These are phyloP conservation scores for Limnothrissa miodon DNA, from an alignment of 2,113 vertebrate genomes.

Conservation along the genomic window DNA sequence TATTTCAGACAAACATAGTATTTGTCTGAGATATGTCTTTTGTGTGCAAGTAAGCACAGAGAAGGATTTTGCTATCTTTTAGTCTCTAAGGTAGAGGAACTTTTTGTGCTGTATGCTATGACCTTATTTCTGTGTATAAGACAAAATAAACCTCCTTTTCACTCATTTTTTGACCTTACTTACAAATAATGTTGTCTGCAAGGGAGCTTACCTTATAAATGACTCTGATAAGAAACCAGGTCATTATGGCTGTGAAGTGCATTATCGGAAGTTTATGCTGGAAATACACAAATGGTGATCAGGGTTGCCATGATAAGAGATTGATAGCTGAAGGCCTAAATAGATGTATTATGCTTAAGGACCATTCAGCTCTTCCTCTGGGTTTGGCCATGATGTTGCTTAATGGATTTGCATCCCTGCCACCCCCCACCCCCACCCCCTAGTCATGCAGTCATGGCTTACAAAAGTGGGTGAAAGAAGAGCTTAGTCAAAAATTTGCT, in stretches of 20 bases:
- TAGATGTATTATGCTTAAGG: not conserved
- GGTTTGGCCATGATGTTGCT: not conserved
- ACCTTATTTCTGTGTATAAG: not conserved
- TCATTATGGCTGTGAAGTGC: not conserved
- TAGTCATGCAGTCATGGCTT: not conserved
- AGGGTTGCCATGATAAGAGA: not conserved
- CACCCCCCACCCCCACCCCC: not conserved
- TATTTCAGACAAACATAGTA: not conserved
- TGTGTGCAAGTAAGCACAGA: not conserved
- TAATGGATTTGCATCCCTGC: not conserved
- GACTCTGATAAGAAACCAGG: not conserved
- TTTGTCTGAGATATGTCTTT: not conserved
- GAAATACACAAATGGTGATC: not conserved
- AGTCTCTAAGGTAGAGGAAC: not conserved
- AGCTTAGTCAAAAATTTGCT: not conserved
- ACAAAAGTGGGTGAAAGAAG: not conserved
- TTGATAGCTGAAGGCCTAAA: too few relatives aligned
- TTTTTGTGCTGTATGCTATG: not conserved
- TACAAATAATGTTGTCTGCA: not conserved
- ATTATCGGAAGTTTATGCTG: not conserved
- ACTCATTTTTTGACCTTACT: not conserved
- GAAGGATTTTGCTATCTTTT: not conserved
- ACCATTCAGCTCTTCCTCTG: not conserved
- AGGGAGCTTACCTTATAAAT: not conserved
- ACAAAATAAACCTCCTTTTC: not conserved